Percentiles rank a stretch among this genome's conserved stretches.
These are phyloP conservation scores for Drosophila pectinifera DNA, from an alignment of 1,140 invertebrate genomes.

Conservation along the genomic window DNA sequence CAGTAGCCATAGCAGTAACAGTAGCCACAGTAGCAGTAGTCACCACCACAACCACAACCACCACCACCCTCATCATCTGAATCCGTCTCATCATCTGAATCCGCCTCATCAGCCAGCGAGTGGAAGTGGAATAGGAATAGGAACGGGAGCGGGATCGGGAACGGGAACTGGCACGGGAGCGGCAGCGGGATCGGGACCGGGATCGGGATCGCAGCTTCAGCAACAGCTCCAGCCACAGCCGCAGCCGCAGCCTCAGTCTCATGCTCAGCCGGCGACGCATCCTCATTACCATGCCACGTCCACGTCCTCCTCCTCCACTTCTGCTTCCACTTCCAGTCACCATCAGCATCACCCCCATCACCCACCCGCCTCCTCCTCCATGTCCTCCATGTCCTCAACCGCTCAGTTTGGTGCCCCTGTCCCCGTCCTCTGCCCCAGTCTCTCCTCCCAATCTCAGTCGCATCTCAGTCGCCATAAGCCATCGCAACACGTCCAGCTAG, in stretches of 20 bases:
- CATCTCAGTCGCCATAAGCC: conserved; percentile 78
- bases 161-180: conserved; percentile 71
- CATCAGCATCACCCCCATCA: conserved; percentile 73
- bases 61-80: conserved; percentile 57
- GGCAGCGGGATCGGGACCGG: conserved; percentile 69
- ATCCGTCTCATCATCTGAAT: conserved; percentile 40
- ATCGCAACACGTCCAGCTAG: conserved; percentile 87
- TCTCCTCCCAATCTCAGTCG: conserved; percentile 49
- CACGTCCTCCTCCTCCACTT: conserved; percentile 74
- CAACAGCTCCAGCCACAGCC: conserved; percentile 58
- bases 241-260: conserved; percentile 33
- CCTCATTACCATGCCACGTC: conserved; percentile 75
- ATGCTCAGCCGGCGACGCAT: conserved; percentile 64
- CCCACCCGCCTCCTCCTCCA: conserved; percentile 13
- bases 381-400: conserved; percentile 26
- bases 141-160: conserved; percentile 62
- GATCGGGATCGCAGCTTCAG: conserved; percentile 52
- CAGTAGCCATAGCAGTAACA: conserved; percentile 55
- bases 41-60: conserved; percentile 62
- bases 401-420: conserved; percentile 55
- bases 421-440: conserved; percentile 30
- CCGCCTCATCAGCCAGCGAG: conserved; percentile 65
- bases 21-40: conserved; percentile 69
- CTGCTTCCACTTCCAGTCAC: conserved; percentile 83
- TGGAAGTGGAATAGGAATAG: conserved; percentile 82